A percentile compares a stretch with the other conserved stretches of the same genome.
Evolutionary conservation across 2,113 vertebrate species (phyloP).

Genomic region (Cephalopterus ornatus): DNA sequence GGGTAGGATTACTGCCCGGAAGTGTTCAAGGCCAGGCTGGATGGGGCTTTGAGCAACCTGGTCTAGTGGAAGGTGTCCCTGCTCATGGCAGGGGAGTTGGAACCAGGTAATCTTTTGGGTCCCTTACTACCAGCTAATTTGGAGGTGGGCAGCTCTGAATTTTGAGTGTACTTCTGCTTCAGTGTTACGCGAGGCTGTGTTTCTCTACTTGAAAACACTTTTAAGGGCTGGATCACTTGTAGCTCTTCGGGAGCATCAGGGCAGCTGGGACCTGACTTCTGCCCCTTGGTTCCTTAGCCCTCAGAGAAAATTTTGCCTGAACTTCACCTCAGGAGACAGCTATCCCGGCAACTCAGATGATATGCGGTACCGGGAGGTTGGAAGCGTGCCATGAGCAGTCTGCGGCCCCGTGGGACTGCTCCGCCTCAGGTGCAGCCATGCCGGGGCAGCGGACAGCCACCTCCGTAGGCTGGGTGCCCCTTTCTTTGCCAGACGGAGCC

Average conservation of each 20-base stretch:
- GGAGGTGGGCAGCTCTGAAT: not conserved
- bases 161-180: not conserved
- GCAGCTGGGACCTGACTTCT: not conserved
- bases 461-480: too few species aligned
- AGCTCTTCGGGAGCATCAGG: not conserved
- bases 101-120: not conserved
- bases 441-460: not conserved
- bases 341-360: fast-evolving
- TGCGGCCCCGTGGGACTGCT: not conserved
- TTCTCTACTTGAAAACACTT: not conserved
- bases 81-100: not conserved
- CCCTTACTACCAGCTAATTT: not conserved
- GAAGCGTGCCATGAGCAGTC: not conserved
- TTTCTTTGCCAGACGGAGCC: not conserved
- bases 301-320: not conserved
- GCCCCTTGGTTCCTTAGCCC: not conserved
- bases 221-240: not conserved
- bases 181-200: not conserved
- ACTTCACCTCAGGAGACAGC: not conserved
- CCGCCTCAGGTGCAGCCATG: fast-evolving
- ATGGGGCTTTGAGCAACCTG: not conserved
- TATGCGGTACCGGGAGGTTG: fast-evolving
- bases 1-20: not conserved
- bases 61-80: not conserved
- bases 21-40: not conserved